These are phyloP conservation scores for Andrena cerasifolii DNA, from an alignment of 1,140 invertebrate genomes.

Conservation along the genomic window DNA sequence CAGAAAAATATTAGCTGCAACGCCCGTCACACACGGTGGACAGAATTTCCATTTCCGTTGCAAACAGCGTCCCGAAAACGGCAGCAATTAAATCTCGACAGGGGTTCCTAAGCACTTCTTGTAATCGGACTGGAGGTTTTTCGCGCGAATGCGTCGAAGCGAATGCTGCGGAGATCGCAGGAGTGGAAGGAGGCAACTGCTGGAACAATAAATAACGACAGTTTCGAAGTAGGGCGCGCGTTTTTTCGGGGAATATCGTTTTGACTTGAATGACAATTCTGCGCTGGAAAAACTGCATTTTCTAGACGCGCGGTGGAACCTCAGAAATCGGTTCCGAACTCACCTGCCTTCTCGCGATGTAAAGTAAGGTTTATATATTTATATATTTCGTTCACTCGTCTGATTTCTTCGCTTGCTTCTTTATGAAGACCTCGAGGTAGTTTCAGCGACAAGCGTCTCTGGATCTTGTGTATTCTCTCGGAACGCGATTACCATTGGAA, in stretches of 20 bases:
- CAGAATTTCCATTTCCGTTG: conserved; percentile 4
- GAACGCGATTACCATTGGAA: not conserved
- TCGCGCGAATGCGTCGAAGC: not conserved
- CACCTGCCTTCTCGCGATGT: too few species aligned
- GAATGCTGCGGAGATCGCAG: not conserved
- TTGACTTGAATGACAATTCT: conserved; percentile 11
- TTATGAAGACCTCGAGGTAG: not conserved
- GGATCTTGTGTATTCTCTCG: not conserved
- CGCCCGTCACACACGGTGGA: not conserved
- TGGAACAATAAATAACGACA: conserved; percentile 39
- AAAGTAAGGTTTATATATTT: too few species aligned
- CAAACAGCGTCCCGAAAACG: not conserved
- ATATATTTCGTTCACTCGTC: too few species aligned
- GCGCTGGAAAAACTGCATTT: too few species aligned
- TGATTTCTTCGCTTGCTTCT: too few species aligned
- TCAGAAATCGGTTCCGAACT: too few species aligned
- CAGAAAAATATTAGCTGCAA: conserved; percentile 17
- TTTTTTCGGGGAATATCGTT: conserved; percentile 50
- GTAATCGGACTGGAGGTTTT: not conserved
- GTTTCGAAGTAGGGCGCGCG: conserved; percentile 52
- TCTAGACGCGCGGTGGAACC: too few species aligned
- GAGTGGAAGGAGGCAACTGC: conserved; percentile 2
- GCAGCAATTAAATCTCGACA: conserved; percentile 14
- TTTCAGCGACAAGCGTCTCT: not conserved
- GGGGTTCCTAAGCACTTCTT: not conserved